Evolutionary conservation across 2,888 invertebrate genomes (phyloP).

Genomic region (Andricus curvator): DNA sequence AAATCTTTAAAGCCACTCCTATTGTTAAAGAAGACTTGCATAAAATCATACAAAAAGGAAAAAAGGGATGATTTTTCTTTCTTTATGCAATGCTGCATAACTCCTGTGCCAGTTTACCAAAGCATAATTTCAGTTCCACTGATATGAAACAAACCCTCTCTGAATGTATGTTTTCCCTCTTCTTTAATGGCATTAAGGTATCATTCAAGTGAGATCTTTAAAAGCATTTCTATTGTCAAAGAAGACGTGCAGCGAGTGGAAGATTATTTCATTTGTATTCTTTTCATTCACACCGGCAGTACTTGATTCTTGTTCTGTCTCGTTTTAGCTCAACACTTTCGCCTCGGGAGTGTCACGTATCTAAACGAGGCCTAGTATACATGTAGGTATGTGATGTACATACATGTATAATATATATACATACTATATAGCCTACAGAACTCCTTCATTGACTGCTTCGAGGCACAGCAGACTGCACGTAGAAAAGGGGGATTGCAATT

Average conservation of each 20-base stretch:
- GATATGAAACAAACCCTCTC: no score
- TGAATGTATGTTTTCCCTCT: background rate
- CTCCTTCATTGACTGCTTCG: slow-evolving; percentile 30
- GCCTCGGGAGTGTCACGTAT: slow-evolving; percentile 28
- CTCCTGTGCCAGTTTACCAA: no score
- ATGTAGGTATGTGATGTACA: background rate
- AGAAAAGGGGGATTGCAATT: background rate
- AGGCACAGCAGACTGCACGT: slow-evolving; percentile 33
- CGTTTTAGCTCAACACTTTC: slow-evolving; percentile 23
- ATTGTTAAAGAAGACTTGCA: background rate
- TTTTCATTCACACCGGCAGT: slow-evolving; percentile 16
- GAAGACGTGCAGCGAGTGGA: background rate
- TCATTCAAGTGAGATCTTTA: background rate
- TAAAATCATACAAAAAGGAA: no score
- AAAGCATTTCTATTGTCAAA: background rate
- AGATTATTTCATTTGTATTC: slow-evolving; percentile 23
- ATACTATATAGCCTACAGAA: background rate
- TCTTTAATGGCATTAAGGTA: background rate
- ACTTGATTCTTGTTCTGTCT: background rate
- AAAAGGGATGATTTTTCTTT: no score
- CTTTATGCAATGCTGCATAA: no score
- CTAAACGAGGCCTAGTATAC: slow-evolving; percentile 21
- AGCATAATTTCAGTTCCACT: background rate
- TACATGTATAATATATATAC: background rate
- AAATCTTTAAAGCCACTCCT: background rate